phyloP scores from a whole-genome alignment of 1,140 invertebrate genomes.

The Conus betulinus region DNA sequence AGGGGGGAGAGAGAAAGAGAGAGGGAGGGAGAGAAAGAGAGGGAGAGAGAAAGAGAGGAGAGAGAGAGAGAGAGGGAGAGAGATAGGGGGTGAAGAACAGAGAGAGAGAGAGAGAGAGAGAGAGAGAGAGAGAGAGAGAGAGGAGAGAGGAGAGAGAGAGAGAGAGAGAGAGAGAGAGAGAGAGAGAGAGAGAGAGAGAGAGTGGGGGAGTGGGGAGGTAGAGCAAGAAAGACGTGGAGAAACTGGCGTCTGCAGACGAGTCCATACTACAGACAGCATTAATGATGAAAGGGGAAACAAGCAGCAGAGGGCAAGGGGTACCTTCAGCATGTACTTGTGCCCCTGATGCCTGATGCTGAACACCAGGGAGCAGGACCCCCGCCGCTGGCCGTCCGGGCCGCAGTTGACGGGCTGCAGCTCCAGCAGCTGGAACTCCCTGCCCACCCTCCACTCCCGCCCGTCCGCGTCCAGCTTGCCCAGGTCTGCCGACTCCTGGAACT shows the following conservation, averaged over 20 bases:
- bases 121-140: no score
- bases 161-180: neutral
- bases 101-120: no score
- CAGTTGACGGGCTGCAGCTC: constrained; percentile 49
- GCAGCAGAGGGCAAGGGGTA: neutral
- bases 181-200: neutral
- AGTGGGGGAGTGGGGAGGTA: neutral
- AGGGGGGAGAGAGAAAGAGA: no score
- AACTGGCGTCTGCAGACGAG: neutral
- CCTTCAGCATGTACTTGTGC: constrained; percentile 53
- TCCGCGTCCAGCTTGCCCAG: constrained; percentile 42
- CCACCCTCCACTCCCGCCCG: constrained; percentile 52
- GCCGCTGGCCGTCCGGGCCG: constrained; percentile 31
- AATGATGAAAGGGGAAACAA: neutral
- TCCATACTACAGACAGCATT: neutral
- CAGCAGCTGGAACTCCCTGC: constrained; percentile 48
- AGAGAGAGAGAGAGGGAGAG: no score
- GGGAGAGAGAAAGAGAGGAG: no score
- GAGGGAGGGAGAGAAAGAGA: no score
- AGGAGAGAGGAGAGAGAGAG: no score
- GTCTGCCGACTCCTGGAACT: neutral
- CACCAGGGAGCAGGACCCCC: constrained; percentile 52
- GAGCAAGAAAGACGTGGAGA: neutral
- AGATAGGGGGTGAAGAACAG: no score
- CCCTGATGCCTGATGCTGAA: constrained; percentile 52